phyloP scores from a whole-genome alignment of 1,140 invertebrate species.

The Berghia stephanieae region DNA sequence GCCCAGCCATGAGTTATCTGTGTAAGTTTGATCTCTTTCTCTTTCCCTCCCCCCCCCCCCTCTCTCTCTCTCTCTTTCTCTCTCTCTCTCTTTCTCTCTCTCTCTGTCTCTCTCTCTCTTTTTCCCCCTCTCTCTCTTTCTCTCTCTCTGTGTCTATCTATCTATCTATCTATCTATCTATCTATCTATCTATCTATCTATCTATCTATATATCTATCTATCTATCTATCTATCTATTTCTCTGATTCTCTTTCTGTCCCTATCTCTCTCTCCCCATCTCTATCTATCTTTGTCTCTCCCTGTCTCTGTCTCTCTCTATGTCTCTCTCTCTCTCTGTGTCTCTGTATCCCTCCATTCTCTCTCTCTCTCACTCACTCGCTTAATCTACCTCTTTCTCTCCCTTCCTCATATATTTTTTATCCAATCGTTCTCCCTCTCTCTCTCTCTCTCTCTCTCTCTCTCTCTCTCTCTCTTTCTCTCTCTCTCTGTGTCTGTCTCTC shows the following conservation, averaged over 20 bases:
- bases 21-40: not conserved
- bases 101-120: not conserved
- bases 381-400: not conserved
- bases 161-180: not conserved
- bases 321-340: too few species aligned
- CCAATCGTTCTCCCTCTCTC: too few species aligned
- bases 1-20: conserved; percentile 49
- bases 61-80: not conserved
- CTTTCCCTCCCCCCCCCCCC: not conserved
- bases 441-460: conserved; percentile 10
- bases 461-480: not conserved
- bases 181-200: too few species aligned
- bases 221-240: too few species aligned
- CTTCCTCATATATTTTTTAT: not conserved
- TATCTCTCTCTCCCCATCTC: too few species aligned
- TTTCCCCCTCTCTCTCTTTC: not conserved
- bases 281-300: too few species aligned
- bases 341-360: not conserved
- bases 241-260: too few species aligned
- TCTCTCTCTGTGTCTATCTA: too few species aligned
- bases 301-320: too few species aligned
- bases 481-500: conserved; percentile 6
- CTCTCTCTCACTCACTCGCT: not conserved
- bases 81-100: conserved; percentile 23
- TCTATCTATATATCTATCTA: too few species aligned